Evolutionary conservation across 1,140 invertebrate species (phyloP), one percentile per base, ranked within the genome.

Genomic region (Drosophila pandora): DNA sequence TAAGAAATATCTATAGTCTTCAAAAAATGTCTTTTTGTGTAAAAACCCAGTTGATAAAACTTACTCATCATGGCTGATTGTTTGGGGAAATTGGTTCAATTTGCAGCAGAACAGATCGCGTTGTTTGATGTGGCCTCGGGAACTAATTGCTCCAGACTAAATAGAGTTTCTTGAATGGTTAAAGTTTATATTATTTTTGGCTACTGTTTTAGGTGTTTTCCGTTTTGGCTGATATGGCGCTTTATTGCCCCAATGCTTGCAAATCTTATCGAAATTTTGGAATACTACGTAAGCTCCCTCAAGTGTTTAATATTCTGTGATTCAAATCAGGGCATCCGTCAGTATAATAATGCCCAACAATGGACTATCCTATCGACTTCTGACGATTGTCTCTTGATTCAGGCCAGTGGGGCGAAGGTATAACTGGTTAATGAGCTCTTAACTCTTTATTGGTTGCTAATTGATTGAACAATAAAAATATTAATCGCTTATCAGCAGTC

Each of bases 401-500:
- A 28, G 5, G 17, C 17, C 25, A 21, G 13, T 22, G n/a, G 48
- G 52, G 28, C 22, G 21, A 57, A 39, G 52, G 12, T 43, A 28
- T 9, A 49, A 50, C 37, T 63, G 17, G 21, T 37, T 52, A 71
- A 71, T 30, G 6, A 37, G 37, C 2, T 64, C n/a, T 37, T 34
- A 6, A 3, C 22, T 10, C 22, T 22, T 72, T 62, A 39, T 64
- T 25, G 9, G 12, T 22, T 45, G 23, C 39, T 74, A 74, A 73
- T 64, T 73, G 61, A 57, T 73, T 57, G 52, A 43, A 28, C 67
- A 34, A 71, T 71, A 71, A 64, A 73, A 57, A 74, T 52, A 53
- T 43, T 41, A 61, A 48, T 47, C 69, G 28, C 43, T 43, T 39
- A 25, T 34, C 28, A n/a, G 37, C 45, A 57, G 70, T 74, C 71